phyloP scores from a whole-genome alignment of 1,140 invertebrate genomes.

The Mactra quadrangularis region DNA sequence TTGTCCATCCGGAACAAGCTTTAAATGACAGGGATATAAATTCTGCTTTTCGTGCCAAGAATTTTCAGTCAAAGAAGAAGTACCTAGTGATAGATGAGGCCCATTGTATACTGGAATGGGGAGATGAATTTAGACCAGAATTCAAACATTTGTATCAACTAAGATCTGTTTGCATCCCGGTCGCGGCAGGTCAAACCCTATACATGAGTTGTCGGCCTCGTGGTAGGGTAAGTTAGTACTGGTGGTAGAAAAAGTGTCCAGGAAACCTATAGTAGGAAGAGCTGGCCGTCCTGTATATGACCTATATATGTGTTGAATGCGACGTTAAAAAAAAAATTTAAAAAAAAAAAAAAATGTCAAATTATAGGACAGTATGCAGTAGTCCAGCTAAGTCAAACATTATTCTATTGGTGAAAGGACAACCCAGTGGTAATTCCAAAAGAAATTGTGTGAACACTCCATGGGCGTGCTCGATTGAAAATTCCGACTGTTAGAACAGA shows the following conservation, averaged over 20 bases:
- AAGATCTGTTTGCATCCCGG: conserved; percentile 3
- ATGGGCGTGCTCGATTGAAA: conserved; percentile 40
- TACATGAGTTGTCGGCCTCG: too few relatives aligned
- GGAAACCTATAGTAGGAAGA: too few relatives aligned
- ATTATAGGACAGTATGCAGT: not conserved
- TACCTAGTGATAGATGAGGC: conserved; percentile 44
- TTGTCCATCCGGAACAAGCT: conserved; percentile 27
- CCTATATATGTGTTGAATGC: too few relatives aligned
- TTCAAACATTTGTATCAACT: not conserved
- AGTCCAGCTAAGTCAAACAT: conserved; percentile 30
- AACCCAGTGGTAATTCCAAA: conserved; percentile 30
- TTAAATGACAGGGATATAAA: conserved; percentile 10
- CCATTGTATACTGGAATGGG: conserved; percentile 47
- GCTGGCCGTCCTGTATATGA: too few relatives aligned
- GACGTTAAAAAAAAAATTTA: conserved; percentile 19
- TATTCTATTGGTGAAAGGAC: not conserved
- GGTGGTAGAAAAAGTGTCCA: too few relatives aligned
- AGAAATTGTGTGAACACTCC: conserved; percentile 24
- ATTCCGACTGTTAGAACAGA: conserved; percentile 48
- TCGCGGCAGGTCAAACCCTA: too few relatives aligned
- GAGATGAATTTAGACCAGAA: conserved; percentile 34
- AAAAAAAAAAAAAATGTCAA: conserved; percentile 4
- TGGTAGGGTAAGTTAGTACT: too few relatives aligned
- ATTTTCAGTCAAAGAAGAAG: not conserved
- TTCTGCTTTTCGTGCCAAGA: not conserved